Base-by-base conservation (phyloP, 2,113 vertebrate species). In the Rhinolophus sinicus region DNA sequence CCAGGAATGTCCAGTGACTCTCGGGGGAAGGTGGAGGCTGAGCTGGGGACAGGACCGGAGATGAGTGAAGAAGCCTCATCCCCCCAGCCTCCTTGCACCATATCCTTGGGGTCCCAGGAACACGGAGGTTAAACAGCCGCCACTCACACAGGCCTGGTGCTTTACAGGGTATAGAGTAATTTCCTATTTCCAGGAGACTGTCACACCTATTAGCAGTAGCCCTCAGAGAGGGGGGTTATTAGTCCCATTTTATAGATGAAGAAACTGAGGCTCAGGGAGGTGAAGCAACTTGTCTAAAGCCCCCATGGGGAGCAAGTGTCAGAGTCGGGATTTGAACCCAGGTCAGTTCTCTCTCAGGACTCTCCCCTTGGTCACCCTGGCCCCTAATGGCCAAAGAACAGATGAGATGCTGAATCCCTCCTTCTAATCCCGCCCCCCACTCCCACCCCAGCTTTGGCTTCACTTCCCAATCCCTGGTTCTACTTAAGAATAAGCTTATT, bases 1-100 rank as follows among this genome's bases (percentile, higher is more conserved):
- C 98, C 98, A 99, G 28, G 96, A 81, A 56, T 93, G 72, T 38
- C 97, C 96, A 0, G 69, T 80, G 80, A 98, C 91, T 60, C 95
- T 96, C 0, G 97, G 75, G 0, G 98, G 98, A 3, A 99, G 90
- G 50, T 98, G 95, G 60, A 93, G 92, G 33, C 94, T 95, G 75
- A 99, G 97, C 98, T 99, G 82, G 77, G 65, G 65, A 65, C 77
- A 95, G 80, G 94, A 44, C 78, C 38, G 52, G 64, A 78, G 77
- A 67, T 98, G 88, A 96, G 65, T 2, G 5, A 38, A 33, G 58
- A 67, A 15, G 19, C 40, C 18, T 13, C 0, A 1, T 3, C 3
- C 70, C 21, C 44, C 67, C 18, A 12, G 16, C 16, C 24, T 11
- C 19, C 24, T 28, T 8, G 58, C 13, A 9, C 16, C 7, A 1